phyloP scores from a whole-genome alignment of 2,113 vertebrate species.

The Sigmodon hispidus region DNA sequence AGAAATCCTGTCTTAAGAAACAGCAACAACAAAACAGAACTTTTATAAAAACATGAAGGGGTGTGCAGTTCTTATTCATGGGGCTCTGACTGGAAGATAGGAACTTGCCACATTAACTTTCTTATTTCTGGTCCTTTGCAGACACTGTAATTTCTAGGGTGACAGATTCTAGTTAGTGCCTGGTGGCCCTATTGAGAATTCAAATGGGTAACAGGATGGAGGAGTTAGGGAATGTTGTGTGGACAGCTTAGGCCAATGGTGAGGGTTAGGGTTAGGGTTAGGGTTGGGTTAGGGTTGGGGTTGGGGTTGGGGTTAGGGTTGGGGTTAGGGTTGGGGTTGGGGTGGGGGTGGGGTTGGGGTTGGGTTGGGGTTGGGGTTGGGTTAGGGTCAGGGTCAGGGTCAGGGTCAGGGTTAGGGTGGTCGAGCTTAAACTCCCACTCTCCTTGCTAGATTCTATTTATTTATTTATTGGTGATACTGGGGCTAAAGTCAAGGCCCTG shows the following conservation, averaged over 20 bases:
- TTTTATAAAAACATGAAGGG: background rate
- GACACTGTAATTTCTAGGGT: background rate
- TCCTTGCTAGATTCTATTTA: background rate
- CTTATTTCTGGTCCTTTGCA: background rate
- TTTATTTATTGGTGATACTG: background rate
- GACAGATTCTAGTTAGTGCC: background rate
- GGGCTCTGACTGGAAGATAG: background rate
- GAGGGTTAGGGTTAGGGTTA: no score
- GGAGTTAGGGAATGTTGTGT: background rate
- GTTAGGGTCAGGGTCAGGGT: no score
- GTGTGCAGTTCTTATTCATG: background rate
- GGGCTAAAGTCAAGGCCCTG: background rate
- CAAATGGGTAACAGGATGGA: background rate
- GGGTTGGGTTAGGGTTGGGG: no score
- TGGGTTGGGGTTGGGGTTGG: no score
- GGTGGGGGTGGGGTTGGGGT: no score
- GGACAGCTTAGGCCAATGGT: background rate
- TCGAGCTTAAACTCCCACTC: background rate
- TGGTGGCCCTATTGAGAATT: background rate
- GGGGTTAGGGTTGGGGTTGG: no score
- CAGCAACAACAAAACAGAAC: background rate
- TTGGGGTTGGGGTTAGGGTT: no score
- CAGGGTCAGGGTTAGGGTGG: no score
- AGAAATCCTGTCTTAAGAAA: background rate
- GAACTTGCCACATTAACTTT: background rate